Evolutionary conservation across 1,140 invertebrate species (phyloP), one percentile per base, ranked within the genome.

Genomic region (Scaptodrosophila lebanonensis): DNA sequence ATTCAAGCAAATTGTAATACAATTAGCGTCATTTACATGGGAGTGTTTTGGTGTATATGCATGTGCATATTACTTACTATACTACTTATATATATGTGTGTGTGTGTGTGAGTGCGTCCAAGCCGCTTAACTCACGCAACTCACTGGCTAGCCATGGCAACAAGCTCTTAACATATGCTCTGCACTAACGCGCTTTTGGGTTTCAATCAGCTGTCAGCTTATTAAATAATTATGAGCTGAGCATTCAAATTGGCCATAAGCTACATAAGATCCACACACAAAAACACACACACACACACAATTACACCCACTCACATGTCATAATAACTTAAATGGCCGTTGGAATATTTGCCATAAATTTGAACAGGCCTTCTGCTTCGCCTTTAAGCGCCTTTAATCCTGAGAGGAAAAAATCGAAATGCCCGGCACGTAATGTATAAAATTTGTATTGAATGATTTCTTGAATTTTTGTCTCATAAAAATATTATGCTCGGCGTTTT

Each of bases 1-100:
- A 82, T 79, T 79, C 65, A 60, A 82, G 75, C 75, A 79, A 82
- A 79, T 79, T 69, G 75, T 79, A 82, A 82, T 79, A 79, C 75
- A 79, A 79, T 79, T 79, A 79, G 69, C 73, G 75, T 75, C 75
- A 79, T 79, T 82, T 82, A 62, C 75, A 82, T 79, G 68, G 45
- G 9, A 38, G 30, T 48, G 22, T 32, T 29, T 30, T 8, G 38
- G 25, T 35, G 39, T 66, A 20, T 29, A 11, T 8, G 12, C 27
- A 7, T 33, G 16, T 27, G 13, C 52, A 36, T 30, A 29, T 62
- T n/a, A n/a, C n/a, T n/a, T n/a, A n/a, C n/a, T n/a, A n/a, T n/a
- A n/a, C n/a, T n/a, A n/a, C n/a, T 35, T 36, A 36, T 22, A n/a
- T 18, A 36, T 48, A 13, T 32, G 22, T 59, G 54, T 58, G 48